Evolutionary conservation across 2,888 invertebrate species (phyloP).

Genomic region (Hirtodrosophila alboralis): DNA sequence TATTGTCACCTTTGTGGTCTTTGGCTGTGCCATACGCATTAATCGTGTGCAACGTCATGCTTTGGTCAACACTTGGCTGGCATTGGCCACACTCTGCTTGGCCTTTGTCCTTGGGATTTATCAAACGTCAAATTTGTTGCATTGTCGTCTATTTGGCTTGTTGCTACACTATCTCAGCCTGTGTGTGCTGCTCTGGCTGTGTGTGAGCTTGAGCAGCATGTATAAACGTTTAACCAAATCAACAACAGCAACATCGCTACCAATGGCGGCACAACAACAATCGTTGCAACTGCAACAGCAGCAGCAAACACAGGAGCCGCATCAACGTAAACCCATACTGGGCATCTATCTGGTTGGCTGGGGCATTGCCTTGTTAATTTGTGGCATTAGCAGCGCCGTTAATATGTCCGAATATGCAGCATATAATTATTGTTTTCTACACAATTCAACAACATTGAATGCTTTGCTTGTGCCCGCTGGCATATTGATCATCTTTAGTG

Average conservation of each 20-base stretch:
- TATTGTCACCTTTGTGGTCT: conserved; percentile 90
- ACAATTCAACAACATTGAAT: conserved; percentile 91
- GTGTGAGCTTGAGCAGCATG: conserved; percentile 93
- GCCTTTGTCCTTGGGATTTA: conserved; percentile 92
- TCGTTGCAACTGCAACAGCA: conserved; percentile 3
- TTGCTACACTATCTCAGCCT: conserved; percentile 93
- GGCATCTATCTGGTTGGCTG: conserved; percentile 95
- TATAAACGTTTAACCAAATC: conserved; percentile 91
- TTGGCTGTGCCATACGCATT: conserved; percentile 91
- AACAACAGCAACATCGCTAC: conserved; percentile 42
- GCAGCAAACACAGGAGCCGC: conserved; percentile 32
- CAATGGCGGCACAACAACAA: conserved; percentile 85
- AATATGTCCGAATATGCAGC: conserved; percentile 94
- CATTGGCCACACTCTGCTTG: conserved; percentile 90
- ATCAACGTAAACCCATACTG: conserved; percentile 89
- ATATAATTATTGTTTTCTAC: conserved; percentile 92
- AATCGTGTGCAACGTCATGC: conserved; percentile 94
- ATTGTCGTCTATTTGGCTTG: conserved; percentile 93
- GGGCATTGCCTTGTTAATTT: conserved; percentile 95
- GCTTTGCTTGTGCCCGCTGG: conserved; percentile 93
- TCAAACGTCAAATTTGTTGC: conserved; percentile 91
- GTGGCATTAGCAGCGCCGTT: conserved; percentile 96
- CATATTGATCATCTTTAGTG: conserved; percentile 89
- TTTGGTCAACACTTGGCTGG: conserved; percentile 93
- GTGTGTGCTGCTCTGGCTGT: conserved; percentile 95